phyloP scores from a whole-genome alignment of 2,797 vertebrate genomes.

The Craterocephalus amniculus region DNA sequence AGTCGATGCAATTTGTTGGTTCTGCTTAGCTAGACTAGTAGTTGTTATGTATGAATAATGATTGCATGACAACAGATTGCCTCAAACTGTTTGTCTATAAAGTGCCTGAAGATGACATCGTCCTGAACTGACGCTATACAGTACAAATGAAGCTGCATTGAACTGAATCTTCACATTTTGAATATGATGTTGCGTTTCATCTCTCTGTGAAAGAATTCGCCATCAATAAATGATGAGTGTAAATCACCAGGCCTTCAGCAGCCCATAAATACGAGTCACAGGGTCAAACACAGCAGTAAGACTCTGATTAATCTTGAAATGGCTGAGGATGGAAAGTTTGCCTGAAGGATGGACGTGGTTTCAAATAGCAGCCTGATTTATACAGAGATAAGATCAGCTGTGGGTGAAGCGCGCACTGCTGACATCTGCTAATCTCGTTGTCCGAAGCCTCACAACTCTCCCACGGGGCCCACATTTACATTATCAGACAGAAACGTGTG shows the following conservation, averaged over 20 bases:
- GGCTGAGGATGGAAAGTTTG: constrained; percentile 33
- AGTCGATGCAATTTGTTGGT: too few relatives aligned
- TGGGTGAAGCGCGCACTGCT: constrained; percentile 13
- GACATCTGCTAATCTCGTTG: constrained; percentile 40
- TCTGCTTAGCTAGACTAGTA: too few relatives aligned
- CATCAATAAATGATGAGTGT: constrained; percentile 68
- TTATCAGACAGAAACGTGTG: constrained; percentile 2
- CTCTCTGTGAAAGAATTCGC: constrained; percentile 53
- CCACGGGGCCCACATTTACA: constrained; percentile 7
- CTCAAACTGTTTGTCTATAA: too few relatives aligned
- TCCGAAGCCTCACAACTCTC: constrained; percentile 15
- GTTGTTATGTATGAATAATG: too few relatives aligned
- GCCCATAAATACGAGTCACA: constrained; percentile 54
- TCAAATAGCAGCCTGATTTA: constrained; percentile 40
- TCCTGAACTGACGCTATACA: too few relatives aligned
- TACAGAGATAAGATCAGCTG: constrained; percentile 38
- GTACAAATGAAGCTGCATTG: too few relatives aligned
- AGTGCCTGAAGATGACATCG: too few relatives aligned
- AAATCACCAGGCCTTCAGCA: constrained; percentile 58
- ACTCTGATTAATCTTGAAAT: constrained; percentile 68
- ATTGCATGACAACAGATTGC: too few relatives aligned
- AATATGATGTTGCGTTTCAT: constrained; percentile 27
- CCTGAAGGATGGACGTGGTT: constrained; percentile 39
- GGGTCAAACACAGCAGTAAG: constrained; percentile 61
- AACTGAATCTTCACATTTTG: background rate